A percentile compares a stretch with the other conserved stretches of the same genome.
Conservation (phyloP, 2,888 invertebrate genomes). For the Drosophila eohydei region DNA sequence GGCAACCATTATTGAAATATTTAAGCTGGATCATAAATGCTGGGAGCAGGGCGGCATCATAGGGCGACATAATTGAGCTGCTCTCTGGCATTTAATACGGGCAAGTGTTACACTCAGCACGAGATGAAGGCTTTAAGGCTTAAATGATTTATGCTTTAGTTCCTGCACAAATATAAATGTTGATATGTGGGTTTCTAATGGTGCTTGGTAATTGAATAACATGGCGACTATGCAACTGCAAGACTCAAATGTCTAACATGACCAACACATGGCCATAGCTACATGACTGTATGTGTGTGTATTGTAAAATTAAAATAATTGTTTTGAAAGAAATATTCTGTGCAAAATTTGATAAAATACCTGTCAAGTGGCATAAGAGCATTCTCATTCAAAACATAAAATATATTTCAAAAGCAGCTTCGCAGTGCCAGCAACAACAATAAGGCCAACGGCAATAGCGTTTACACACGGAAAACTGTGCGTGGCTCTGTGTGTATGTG, state of each 20-base stretch:
- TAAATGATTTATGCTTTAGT: constrained; percentile 51
- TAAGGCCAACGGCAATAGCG: constrained; percentile 8
- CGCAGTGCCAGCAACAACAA: constrained; percentile 40
- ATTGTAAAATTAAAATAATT: constrained; percentile 62
- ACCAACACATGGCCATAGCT: not conserved
- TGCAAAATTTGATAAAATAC: constrained; percentile 69
- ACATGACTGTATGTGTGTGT: not conserved
- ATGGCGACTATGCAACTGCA: constrained; percentile 31
- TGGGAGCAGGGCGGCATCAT: not conserved
- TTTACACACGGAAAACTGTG: constrained; percentile 34
- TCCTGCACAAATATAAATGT: constrained; percentile 26
- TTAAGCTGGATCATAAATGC: constrained; percentile 29
- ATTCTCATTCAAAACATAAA: constrained; percentile 57
- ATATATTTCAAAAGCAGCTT: constrained; percentile 56
- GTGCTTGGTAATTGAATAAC: constrained; percentile 48
- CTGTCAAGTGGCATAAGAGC: constrained; percentile 74
- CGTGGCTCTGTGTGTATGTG: constrained; percentile 11
- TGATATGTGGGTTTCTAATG: constrained; percentile 21
- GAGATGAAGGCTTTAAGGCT: constrained; percentile 1
- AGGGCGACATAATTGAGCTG: constrained; percentile 23
- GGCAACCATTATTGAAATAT: constrained; percentile 67
- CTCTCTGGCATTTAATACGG: not conserved
- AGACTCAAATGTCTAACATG: constrained; percentile 27
- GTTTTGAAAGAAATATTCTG: constrained; percentile 64
- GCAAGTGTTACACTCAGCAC: constrained; percentile 14